Conservation (phyloP, 30 jellyfish, hydroid and myxozoan genomes). For the Aurelia coerulea region DNA sequence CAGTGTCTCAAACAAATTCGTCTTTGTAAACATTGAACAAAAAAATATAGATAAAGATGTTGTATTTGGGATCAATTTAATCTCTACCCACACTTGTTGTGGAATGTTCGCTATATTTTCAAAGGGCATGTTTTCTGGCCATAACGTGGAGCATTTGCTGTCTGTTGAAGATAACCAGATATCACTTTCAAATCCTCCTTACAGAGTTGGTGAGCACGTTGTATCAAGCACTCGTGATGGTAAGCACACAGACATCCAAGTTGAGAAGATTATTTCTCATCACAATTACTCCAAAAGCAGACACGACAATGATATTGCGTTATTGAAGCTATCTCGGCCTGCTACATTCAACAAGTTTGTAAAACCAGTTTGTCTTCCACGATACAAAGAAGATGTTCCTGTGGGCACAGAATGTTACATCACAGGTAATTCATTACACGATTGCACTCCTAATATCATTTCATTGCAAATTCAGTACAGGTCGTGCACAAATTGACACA, state of each 20-base stretch:
- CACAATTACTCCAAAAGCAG: constrained; percentile 13
- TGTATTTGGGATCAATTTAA: no score
- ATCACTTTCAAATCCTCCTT: not conserved
- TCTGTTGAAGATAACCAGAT: no score
- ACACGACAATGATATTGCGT: constrained; percentile 50
- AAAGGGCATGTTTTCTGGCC: no score
- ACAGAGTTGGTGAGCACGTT: constrained; percentile 26
- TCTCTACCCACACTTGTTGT: no score
- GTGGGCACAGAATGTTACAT: constrained; percentile 78
- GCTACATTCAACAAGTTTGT: constrained; percentile 38
- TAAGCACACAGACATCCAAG: constrained; percentile 19
- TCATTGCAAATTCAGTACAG: no score
- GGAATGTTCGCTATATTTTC: no score
- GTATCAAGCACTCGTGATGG: constrained; percentile 28
- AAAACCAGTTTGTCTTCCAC: constrained; percentile 75
- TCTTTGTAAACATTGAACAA: no score
- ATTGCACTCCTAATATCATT: no score
- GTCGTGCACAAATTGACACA: no score
- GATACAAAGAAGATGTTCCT: constrained; percentile 42
- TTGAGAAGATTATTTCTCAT: constrained; percentile 34
- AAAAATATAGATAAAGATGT: no score
- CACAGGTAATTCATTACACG: constrained; percentile 45
- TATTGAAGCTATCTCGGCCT: constrained; percentile 54
- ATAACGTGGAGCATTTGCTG: no score
- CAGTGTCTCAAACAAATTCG: no score